Percentiles rank a stretch among this genome's conserved stretches.
Conservation (phyloP, 2,113 vertebrate species). For the Channa argus region DNA sequence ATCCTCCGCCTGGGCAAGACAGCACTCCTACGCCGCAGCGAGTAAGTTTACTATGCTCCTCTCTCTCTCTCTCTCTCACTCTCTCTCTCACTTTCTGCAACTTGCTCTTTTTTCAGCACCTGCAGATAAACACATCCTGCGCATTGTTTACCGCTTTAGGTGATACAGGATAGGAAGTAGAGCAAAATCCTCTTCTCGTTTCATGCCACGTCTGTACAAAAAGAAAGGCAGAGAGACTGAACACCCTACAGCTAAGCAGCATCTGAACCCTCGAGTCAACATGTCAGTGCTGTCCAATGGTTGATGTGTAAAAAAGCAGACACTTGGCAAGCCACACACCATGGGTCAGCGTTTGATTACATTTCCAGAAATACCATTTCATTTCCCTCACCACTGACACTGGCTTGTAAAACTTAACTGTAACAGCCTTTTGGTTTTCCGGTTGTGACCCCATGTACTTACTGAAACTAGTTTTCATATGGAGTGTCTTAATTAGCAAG, state of each 20-base stretch:
- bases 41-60: slow-evolving; percentile 80
- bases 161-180: not conserved
- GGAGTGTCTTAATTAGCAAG: slow-evolving; percentile 21
- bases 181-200: slow-evolving; percentile 16
- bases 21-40: slow-evolving; percentile 85
- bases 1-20: slow-evolving; percentile 90
- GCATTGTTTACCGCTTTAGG: not conserved
- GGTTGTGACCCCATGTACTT: slow-evolving; percentile 40
- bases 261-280: slow-evolving; percentile 31
- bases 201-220: slow-evolving; percentile 29
- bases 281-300: slow-evolving; percentile 30
- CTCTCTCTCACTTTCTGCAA: not conserved
- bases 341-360: slow-evolving; percentile 47
- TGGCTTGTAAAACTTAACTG: slow-evolving; percentile 54
- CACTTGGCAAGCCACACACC: slow-evolving; percentile 1
- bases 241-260: slow-evolving; percentile 12
- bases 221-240: slow-evolving; percentile 6
- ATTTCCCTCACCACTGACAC: slow-evolving; percentile 36
- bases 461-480: slow-evolving; percentile 15
- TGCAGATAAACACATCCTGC: slow-evolving; percentile 1
- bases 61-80: not conserved
- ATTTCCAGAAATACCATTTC: slow-evolving; percentile 56
- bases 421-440: slow-evolving; percentile 52
- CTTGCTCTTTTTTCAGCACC: not conserved
- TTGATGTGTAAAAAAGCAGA: slow-evolving; percentile 36